Evolutionary conservation across 2,113 vertebrate species (phyloP), one percentile per base, ranked within the genome.

Genomic region (Mesoclemmys tuberculata): DNA sequence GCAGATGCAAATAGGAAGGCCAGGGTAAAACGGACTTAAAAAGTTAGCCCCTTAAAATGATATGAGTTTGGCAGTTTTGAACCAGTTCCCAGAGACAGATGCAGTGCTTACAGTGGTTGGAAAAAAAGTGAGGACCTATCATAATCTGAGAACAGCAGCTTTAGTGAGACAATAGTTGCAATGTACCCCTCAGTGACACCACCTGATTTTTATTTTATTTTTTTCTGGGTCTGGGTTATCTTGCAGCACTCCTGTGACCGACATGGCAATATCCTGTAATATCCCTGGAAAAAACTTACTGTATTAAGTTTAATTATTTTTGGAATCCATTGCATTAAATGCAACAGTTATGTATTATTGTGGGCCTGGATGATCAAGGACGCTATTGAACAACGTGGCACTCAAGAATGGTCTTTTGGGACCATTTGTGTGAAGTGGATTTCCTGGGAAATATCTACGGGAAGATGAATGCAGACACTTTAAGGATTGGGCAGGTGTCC

Each of bases 1-100:
- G 22, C 38, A 24, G 22, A 74, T 22, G n/a, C 24, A 5, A 81
- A 61, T 54, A 82, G 87, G 87, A 96, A 96, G 95, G 80, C 93
- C 93, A 97, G 49, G 49, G 82, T 84, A 49, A 93, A 52, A 94
- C 64, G 2, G 27, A 18, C 21, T 41, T 74, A 26, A 74, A 44
- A 44, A 93, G 52, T 78, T 55, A 94, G 85, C 85, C 55, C 84
- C 95, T 94, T 90, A 88, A 93, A 94, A 86, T 49, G 22, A 44
- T 26, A 24, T 26, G n/a, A 41, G 38, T 41, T 74, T 74, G 71
- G n/a, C 38, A 74, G 71, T 44, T 44, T 74, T 44, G 71, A 5
- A 41, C 44, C 74, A 78, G 35, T 86, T 96, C 54, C 90, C 90
- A 49, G 12, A 29, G 14, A 61, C 58, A 61, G 29, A 29, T 35